Evolutionary conservation across 2,113 vertebrate species (phyloP), one percentile per base, ranked within the genome.

Genomic region (Trichomycterus rosablanca): DNA sequence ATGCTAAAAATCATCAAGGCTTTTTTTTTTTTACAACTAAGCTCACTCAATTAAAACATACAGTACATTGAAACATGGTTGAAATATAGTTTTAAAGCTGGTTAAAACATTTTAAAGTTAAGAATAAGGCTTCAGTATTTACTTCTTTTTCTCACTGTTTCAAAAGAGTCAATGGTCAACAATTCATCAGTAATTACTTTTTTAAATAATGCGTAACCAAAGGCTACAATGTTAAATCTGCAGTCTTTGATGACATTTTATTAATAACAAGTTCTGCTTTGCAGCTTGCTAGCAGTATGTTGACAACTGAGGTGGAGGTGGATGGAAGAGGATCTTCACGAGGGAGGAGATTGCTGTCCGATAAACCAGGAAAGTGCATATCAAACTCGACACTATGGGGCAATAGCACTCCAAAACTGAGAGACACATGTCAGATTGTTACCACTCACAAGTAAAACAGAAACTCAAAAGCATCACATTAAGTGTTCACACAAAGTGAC

Each of bases 381-480:
- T 46, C 40, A 39, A 22, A 15, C 6, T 53, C 60, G 3, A 12
- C 11, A 3, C 22, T 7, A 7, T 59, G 12, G 24, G 28, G 22
- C 15, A 4, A 20, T 20, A 58, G 44, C 4, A 22, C 45, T 30
- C 57, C 15, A 5, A 5, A 18, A 2, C 28, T 20, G 1, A 75
- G 57, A 43, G 63, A 34, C 19, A 45, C 19, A 15, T 58, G 63
- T 43, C 26, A n/a, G n/a, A n/a, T n/a, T n/a, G n/a, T n/a, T n/a
- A n/a, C n/a, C n/a, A n/a, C n/a, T n/a, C n/a, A n/a, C n/a, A n/a
- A n/a, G n/a, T n/a, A n/a, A n/a, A n/a, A n/a, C n/a, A n/a, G n/a
- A 67, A 51, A 55, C 65, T 4, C 64, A 52, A 26, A 66, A 81
- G 65, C 77, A 64, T 43, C 76, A 76, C 46, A 81, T 54, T 83